phyloP scores from a whole-genome alignment of 2,797 vertebrate genomes.

The Crax fasciolata region DNA sequence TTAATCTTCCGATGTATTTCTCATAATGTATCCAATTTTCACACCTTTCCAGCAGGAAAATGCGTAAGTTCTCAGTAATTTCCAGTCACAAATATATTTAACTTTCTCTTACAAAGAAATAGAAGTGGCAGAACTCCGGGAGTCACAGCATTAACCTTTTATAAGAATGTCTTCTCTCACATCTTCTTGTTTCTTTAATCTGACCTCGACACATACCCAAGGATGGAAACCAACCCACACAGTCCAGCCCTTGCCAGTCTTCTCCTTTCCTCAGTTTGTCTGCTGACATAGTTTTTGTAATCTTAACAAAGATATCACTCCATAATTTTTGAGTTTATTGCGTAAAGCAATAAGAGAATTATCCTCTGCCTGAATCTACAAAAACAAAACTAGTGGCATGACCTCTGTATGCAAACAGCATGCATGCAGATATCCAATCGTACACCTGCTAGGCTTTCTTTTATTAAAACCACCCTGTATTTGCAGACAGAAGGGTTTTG shows the following conservation, averaged over 20 bases:
- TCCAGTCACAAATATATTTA: background rate
- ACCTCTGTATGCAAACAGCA: background rate
- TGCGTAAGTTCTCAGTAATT: background rate
- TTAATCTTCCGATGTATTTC: background rate
- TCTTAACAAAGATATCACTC: background rate
- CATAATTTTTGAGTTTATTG: background rate
- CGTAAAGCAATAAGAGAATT: background rate
- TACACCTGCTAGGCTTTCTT: background rate
- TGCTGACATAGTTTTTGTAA: background rate
- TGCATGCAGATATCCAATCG: background rate
- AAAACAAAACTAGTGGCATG: background rate
- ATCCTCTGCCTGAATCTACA: background rate
- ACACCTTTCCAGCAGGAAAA: background rate
- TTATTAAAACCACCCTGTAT: background rate
- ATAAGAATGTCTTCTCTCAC: background rate
- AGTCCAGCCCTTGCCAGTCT: background rate
- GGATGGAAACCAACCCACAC: background rate
- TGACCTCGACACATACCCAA: background rate
- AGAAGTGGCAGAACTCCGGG: background rate
- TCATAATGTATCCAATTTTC: background rate
- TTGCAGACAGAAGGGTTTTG: background rate
- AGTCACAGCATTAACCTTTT: background rate
- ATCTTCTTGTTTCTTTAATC: background rate
- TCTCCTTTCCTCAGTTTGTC: background rate
- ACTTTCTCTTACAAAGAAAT: background rate